Percentiles rank a stretch among this genome's conserved stretches.
Evolutionary conservation across 2,797 vertebrate species (phyloP).

Genomic region (Steatocranus sp.): DNA sequence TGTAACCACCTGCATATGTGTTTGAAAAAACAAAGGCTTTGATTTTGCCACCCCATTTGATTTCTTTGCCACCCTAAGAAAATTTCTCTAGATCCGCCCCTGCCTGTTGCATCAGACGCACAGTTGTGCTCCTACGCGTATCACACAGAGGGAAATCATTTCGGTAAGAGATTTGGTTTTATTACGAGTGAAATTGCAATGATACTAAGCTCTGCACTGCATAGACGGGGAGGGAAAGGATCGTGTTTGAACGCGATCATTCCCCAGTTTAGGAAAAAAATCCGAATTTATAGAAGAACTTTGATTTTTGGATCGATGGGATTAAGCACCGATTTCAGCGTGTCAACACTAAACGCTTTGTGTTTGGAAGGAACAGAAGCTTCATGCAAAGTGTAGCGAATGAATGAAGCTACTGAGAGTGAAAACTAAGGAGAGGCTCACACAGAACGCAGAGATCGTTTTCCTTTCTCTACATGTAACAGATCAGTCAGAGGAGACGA

Average conservation of each 20-base stretch:
- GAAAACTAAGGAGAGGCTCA: not conserved
- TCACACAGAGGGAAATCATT: not conserved
- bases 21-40: not conserved
- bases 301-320: not conserved
- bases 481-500: not conserved
- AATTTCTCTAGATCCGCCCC: too few species aligned
- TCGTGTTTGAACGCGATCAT: not conserved
- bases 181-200: not conserved
- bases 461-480: not conserved
- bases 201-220: not conserved
- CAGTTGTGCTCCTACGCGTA: not conserved
- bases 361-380: not conserved
- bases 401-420: not conserved
- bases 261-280: not conserved
- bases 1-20: not conserved
- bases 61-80: too few species aligned
- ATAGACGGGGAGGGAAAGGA: not conserved
- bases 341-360: not conserved
- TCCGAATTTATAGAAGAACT: rapidly evolving
- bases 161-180: not conserved
- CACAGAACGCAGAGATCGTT: not conserved
- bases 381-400: not conserved
- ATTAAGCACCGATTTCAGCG: not conserved
- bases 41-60: not conserved
- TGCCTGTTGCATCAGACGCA: not conserved